These are phyloP conservation scores for Centruroides sculpturatus DNA, from an alignment of 1,140 invertebrate species.

Conservation along the genomic window DNA sequence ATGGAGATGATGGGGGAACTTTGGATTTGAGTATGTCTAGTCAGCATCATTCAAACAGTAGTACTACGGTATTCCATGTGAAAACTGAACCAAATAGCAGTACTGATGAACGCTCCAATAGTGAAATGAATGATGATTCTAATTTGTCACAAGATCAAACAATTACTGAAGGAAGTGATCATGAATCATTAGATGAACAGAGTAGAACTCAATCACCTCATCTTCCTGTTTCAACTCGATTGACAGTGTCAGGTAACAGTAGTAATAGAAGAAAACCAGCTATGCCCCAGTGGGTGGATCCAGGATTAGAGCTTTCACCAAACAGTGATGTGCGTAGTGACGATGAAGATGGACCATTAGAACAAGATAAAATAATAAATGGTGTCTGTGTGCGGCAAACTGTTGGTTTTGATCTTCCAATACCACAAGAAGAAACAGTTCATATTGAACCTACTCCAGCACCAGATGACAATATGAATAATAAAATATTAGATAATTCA, in stretches of 20 bases:
- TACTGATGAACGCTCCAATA: constrained; percentile 11
- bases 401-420: too few species aligned
- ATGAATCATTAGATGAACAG: too few species aligned
- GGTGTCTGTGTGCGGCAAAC: constrained; percentile 77
- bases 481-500: constrained; percentile 14
- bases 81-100: constrained; percentile 1
- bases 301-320: constrained; percentile 27
- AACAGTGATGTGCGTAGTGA: constrained; percentile 1
- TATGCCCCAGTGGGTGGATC: constrained; percentile 93
- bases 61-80: too few species aligned
- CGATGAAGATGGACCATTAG: constrained; percentile 1
- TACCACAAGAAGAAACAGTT: constrained; percentile 55
- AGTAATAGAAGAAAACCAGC: constrained; percentile 68
- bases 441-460: constrained; percentile 71
- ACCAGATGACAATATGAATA: constrained; percentile 11
- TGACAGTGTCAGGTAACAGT: background rate
- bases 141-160: too few species aligned
- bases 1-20: constrained; percentile 16
- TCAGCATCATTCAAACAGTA: constrained; percentile 4
- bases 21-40: constrained; percentile 60
- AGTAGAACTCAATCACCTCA: too few species aligned
- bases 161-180: too few species aligned
- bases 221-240: too few species aligned
- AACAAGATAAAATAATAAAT: constrained; percentile 50
- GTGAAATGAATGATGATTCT: constrained; percentile 1